phyloP scores from a whole-genome alignment of 2,888 invertebrate genomes.

The Shargacucullia verbasci region DNA sequence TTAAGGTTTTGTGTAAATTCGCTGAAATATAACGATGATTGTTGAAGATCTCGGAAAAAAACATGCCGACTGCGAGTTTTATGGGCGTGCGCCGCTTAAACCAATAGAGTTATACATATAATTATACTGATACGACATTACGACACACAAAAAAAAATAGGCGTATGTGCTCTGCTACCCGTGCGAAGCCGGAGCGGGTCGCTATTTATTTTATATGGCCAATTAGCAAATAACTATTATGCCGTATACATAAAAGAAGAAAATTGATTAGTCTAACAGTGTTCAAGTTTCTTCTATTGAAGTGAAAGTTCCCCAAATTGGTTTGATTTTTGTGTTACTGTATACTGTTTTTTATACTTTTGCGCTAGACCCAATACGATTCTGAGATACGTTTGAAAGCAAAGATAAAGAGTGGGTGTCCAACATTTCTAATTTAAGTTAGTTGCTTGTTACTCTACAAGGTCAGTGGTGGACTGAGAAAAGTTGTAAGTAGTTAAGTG shows the following conservation, averaged over 20 bases:
- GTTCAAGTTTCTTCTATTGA: constrained; percentile 2
- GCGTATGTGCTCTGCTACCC: too few relatives aligned
- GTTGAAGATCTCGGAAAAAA: too few relatives aligned
- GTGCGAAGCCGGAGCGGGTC: too few relatives aligned
- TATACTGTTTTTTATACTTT: constrained; percentile 29
- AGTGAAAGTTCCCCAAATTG: constrained; percentile 27
- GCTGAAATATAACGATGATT: too few relatives aligned
- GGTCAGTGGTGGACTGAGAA: constrained; percentile 32
- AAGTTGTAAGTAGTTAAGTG: constrained; percentile 17
- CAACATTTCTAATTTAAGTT: constrained; percentile 42
- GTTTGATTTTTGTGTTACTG: constrained; percentile 15
- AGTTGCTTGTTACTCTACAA: constrained; percentile 33
- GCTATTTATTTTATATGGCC: too few relatives aligned
- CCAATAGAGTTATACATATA: too few relatives aligned
- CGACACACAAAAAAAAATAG: too few relatives aligned
- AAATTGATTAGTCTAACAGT: background rate
- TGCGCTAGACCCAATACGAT: background rate
- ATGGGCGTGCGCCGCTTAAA: too few relatives aligned
- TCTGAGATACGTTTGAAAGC: constrained; percentile 9
- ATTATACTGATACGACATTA: too few relatives aligned
- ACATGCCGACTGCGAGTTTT: too few relatives aligned
- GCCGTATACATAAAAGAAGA: background rate
- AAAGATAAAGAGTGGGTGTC: constrained; percentile 13
- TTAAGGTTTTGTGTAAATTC: too few relatives aligned
- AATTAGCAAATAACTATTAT: background rate